Evolutionary conservation across 2,113 vertebrate species (phyloP).

Genomic region (Pogona vitticeps): DNA sequence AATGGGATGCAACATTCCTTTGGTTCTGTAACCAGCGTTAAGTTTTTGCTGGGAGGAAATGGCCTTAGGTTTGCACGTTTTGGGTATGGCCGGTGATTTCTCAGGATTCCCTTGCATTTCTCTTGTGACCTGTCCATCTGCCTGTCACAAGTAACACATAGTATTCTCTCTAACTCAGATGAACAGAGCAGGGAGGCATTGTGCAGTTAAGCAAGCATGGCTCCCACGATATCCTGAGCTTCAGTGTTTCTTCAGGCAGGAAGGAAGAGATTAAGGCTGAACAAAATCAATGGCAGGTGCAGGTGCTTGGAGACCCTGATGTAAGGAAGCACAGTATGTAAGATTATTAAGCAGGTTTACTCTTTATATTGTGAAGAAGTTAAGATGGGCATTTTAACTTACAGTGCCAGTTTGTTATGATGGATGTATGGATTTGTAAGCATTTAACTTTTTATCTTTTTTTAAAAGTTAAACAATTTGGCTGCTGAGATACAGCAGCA

Average conservation of each 20-base stretch:
- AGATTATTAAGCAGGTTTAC: background rate
- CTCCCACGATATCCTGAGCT: background rate
- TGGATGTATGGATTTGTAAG: background rate
- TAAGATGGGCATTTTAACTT: background rate
- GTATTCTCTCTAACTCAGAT: background rate
- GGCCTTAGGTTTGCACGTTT: background rate
- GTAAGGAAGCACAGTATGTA: background rate
- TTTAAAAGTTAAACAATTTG: background rate
- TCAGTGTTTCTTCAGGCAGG: background rate
- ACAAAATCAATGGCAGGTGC: background rate
- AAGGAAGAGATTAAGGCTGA: background rate
- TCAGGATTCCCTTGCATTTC: background rate
- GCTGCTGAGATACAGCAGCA: background rate
- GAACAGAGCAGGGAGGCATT: background rate
- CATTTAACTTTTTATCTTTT: background rate
- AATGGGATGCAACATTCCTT: background rate
- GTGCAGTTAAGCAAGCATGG: background rate
- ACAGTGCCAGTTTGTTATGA: background rate
- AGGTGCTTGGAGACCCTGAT: background rate
- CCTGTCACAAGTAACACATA: background rate
- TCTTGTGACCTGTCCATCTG: too few relatives aligned
- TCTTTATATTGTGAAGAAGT: background rate
- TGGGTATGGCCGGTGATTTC: background rate
- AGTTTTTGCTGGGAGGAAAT: background rate
- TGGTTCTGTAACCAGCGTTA: background rate